These are phyloP conservation scores for Podotricha telesiphe DNA, from an alignment of 2,888 invertebrate species.

Conservation along the genomic window DNA sequence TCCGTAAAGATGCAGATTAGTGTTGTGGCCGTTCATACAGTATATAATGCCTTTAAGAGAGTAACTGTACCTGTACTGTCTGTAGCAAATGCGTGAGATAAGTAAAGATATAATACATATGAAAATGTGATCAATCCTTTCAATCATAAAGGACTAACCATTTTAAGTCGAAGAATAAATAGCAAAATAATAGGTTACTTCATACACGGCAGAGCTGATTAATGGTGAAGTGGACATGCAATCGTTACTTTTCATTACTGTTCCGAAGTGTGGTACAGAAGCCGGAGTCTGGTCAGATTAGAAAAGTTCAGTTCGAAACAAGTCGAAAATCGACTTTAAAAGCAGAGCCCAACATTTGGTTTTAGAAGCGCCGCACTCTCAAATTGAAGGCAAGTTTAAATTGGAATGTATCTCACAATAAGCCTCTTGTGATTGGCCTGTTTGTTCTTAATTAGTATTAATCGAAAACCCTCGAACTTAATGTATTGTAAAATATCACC, in stretches of 20 bases:
- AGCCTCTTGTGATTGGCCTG: conserved; percentile 82
- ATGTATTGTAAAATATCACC: conserved; percentile 55
- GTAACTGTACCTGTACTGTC: no score
- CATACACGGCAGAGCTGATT: conserved; percentile 66
- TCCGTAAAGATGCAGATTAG: no score
- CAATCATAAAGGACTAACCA: conserved; percentile 10
- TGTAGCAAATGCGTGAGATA: neutral
- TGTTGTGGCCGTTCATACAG: no score
- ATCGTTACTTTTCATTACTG: conserved; percentile 84
- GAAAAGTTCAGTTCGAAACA: conserved; percentile 78
- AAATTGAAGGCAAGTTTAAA: conserved; percentile 82
- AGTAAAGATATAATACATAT: neutral
- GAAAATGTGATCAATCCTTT: neutral
- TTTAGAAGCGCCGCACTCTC: conserved; percentile 73
- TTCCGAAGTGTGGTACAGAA: conserved; percentile 78
- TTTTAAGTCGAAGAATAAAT: conserved; percentile 30
- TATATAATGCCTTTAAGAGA: no score
- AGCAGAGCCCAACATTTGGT: conserved; percentile 79
- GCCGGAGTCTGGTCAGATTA: conserved; percentile 78
- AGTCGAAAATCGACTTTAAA: conserved; percentile 82
- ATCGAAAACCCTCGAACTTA: conserved; percentile 68
- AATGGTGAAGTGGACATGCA: conserved; percentile 78
- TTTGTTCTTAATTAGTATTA: conserved; percentile 83
- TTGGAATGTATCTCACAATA: conserved; percentile 83
- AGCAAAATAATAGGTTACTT: conserved; percentile 33